These are phyloP conservation scores for Geopemphigus sp. DNA, from an alignment of 1,140 invertebrate species.

Conservation along the genomic window DNA sequence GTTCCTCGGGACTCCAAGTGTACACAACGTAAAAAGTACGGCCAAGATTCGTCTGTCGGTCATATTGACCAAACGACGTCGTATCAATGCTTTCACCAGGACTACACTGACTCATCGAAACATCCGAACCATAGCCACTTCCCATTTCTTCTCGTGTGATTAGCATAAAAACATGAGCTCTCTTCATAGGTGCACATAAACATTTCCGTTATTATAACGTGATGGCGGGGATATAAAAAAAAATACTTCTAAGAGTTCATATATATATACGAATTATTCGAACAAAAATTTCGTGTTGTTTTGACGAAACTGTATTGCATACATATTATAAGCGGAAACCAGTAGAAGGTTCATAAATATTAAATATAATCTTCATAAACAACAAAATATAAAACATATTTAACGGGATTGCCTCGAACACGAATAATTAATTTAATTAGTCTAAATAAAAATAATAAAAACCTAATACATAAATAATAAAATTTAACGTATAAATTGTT, in stretches of 20 bases:
- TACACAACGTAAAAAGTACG: constrained; percentile 25
- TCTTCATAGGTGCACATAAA: not conserved
- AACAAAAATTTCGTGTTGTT: too few species aligned
- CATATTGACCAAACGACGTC: constrained; percentile 47
- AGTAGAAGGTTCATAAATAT: too few species aligned
- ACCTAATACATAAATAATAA: too few species aligned
- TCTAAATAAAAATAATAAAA: too few species aligned
- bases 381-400: too few species aligned
- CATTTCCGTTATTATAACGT: not conserved
- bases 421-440: too few species aligned
- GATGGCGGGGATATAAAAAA: constrained; percentile 1
- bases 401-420: too few species aligned
- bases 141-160: constrained; percentile 31
- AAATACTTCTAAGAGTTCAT: not conserved
- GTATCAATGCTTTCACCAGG: constrained; percentile 41
- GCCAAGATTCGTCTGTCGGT: constrained; percentile 28
- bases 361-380: too few species aligned
- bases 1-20: constrained; percentile 29
- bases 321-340: too few species aligned
- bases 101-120: constrained; percentile 36
- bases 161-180: constrained; percentile 25
- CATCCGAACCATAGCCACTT: constrained; percentile 28
- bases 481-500: too few species aligned
- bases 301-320: too few species aligned
- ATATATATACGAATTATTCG: not conserved